phyloP scores from a whole-genome alignment of 2,888 invertebrate genomes.

The Drosophila vallismaia region DNA sequence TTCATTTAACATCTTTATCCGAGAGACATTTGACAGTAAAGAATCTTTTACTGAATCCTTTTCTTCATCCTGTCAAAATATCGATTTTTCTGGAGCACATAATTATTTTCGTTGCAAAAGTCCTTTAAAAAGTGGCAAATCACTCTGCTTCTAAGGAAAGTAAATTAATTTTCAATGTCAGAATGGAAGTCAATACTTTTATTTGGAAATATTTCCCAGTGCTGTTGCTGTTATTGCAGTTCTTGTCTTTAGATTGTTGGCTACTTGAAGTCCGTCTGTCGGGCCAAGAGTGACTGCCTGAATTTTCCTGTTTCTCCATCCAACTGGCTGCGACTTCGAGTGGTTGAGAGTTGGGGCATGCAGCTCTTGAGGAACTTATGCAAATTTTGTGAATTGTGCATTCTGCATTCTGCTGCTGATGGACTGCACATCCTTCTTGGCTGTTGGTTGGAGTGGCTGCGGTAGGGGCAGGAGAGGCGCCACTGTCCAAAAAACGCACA shows the following conservation, averaged over 20 bases:
- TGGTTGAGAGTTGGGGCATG: constrained; percentile 31
- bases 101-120: neutral
- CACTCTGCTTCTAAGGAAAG: neutral
- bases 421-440: constrained; percentile 10
- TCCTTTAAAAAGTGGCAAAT: neutral
- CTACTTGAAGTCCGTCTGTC: constrained; percentile 50
- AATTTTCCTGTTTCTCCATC: constrained; percentile 10
- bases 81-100: neutral
- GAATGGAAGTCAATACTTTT: neutral
- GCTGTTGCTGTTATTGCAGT: constrained; percentile 12
- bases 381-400: constrained; percentile 55
- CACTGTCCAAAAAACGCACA: neutral
- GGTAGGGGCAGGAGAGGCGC: constrained; percentile 15
- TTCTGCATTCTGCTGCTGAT: constrained; percentile 39
- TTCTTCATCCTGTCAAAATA: neutral
- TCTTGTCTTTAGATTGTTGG: constrained; percentile 29
- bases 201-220: neutral
- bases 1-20: neutral
- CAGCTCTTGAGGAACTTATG: constrained; percentile 67
- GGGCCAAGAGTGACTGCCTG: constrained; percentile 21
- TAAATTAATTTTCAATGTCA: no score
- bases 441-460: constrained; percentile 31
- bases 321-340: constrained; percentile 40
- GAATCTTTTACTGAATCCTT: neutral
- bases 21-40: neutral